Evolutionary conservation across 2,888 invertebrate genomes (phyloP).

Genomic region (Selenia dentaria): DNA sequence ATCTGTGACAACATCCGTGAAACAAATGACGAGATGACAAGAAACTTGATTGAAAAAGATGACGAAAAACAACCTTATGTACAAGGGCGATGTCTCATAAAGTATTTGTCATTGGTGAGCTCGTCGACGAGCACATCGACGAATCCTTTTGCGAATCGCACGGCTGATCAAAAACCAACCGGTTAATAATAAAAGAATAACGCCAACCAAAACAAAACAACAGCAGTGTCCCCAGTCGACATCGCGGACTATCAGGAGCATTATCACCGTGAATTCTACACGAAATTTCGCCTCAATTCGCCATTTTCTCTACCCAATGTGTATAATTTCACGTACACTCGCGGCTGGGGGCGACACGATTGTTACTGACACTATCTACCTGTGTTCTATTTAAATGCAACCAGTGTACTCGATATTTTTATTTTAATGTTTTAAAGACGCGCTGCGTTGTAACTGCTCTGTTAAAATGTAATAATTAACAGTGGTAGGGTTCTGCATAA

Average conservation of each 20-base stretch:
- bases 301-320: conserved; percentile 44
- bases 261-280: conserved; percentile 46
- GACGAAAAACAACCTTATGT: too few relatives aligned
- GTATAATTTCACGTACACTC: conserved; percentile 56
- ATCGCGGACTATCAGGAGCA: conserved; percentile 48
- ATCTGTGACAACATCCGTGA: too few relatives aligned
- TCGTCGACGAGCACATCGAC: too few relatives aligned
- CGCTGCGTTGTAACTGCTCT: neutral
- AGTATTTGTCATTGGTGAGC: too few relatives aligned
- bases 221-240: conserved; percentile 43
- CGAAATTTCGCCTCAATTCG: conserved; percentile 40
- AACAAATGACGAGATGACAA: too few relatives aligned
- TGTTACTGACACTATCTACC: conserved; percentile 67
- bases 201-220: conserved; percentile 39
- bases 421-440: conserved; percentile 22
- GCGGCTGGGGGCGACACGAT: conserved; percentile 52
- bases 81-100: too few relatives aligned
- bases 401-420: conserved; percentile 49
- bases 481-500: too few relatives aligned
- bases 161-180: conserved; percentile 30
- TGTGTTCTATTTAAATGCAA: conserved; percentile 59
- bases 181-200: conserved; percentile 55
- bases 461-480: too few relatives aligned
- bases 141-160: too few relatives aligned
- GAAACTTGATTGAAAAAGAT: too few relatives aligned